Conservation (phyloP, 2,113 vertebrate genomes). For the Aix galericulata region DNA sequence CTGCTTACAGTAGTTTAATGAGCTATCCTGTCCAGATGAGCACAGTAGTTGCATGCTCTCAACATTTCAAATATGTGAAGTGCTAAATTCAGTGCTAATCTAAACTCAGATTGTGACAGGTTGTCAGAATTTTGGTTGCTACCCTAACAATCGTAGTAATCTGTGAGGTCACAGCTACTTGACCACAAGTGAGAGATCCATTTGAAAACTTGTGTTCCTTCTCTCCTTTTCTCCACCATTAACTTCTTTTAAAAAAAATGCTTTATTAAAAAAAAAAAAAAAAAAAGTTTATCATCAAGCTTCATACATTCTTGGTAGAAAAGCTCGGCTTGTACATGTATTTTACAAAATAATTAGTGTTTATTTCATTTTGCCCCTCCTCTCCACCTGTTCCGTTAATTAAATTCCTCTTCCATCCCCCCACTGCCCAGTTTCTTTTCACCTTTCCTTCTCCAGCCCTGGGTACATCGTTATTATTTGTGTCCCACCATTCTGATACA, state of each 20-base stretch:
- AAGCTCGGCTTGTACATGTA: background rate
- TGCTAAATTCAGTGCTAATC: background rate
- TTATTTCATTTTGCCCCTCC: background rate
- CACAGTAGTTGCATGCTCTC: background rate
- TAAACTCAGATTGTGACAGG: background rate
- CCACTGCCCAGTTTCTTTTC: background rate
- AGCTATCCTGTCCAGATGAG: background rate
- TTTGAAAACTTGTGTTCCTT: background rate
- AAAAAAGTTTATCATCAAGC: background rate
- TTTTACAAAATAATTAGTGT: background rate
- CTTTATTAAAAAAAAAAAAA: background rate
- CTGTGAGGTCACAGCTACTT: background rate
- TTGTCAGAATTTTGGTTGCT: background rate
- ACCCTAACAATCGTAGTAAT: background rate
- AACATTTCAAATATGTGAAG: background rate
- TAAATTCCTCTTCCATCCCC: background rate
- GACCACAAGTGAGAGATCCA: background rate
- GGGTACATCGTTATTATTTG: background rate
- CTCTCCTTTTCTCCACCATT: background rate
- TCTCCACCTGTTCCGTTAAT: background rate
- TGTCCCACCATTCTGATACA: background rate
- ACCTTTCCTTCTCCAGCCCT: background rate
- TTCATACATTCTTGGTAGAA: background rate
- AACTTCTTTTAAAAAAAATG: background rate
- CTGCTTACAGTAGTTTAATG: background rate